phyloP scores from a whole-genome alignment of 2,797 vertebrate genomes.

The Eulemur rubriventer region DNA sequence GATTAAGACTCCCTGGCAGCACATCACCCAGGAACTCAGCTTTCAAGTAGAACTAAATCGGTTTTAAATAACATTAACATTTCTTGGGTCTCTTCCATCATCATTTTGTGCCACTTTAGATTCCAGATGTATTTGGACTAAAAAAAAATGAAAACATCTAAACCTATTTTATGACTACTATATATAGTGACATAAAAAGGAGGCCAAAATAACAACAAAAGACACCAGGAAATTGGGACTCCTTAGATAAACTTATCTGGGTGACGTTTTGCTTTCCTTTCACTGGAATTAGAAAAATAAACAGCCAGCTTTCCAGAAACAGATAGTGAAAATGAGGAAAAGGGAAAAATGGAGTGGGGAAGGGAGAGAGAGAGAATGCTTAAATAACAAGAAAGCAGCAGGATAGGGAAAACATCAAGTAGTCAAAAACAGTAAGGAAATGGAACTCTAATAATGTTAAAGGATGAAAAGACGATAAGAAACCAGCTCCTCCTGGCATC shows the following conservation, averaged over 20 bases:
- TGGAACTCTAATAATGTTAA: not conserved
- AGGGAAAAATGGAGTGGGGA: not conserved
- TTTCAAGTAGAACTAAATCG: not conserved
- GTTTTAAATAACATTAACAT: not conserved
- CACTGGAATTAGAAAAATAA: constrained; percentile 45
- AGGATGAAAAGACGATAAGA: not conserved
- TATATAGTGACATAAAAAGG: not conserved
- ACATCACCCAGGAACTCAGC: not conserved
- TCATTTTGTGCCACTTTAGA: not conserved
- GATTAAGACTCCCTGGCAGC: not conserved
- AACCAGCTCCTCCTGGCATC: not conserved
- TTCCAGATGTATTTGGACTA: not conserved
- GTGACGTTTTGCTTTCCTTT: constrained; percentile 17
- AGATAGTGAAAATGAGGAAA: not conserved
- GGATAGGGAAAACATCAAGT: not conserved
- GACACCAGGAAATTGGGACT: constrained; percentile 36
- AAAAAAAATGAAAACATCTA: constrained; percentile 24
- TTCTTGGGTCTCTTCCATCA: not conserved
- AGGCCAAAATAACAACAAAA: constrained; percentile 20
- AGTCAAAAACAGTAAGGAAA: not conserved
- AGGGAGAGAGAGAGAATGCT: accelerated
- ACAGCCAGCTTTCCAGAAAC: not conserved
- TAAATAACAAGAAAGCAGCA: not conserved
- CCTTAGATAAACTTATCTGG: constrained; percentile 30
- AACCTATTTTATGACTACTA: not conserved